Evolutionary conservation across 2,888 invertebrate genomes (phyloP), one percentile per base, ranked within the genome.

Genomic region (Orthosia gracilis): DNA sequence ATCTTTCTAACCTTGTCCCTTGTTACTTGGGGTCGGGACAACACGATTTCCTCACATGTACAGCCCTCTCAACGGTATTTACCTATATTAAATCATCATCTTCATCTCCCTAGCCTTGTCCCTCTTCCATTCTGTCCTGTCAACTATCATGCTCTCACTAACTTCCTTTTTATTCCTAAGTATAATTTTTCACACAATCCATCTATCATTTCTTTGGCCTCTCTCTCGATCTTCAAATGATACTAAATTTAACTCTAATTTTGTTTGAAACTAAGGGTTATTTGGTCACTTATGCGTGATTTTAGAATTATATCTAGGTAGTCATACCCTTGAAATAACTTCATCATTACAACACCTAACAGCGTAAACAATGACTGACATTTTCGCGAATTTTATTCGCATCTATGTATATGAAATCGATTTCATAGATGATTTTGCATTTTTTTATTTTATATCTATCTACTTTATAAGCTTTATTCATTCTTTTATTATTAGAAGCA

Each of bases 311-410:
- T 26, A 7, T 31, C 31, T 31, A 45, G 5, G 2, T 59, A 26
- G 21, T 55, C 26, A 21, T 26, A 55, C 54, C 54, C 45, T 77
- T 69, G 69, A 61, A 55, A 50, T 62, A 61, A 31, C 21, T 47
- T 66, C 4, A 69, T 40, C 21, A 75, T 77, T 61, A 40, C 26
- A 45, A 23, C 31, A 49, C 17, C 40, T 67, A 65, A 67, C 23
- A 17, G 18, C 18, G 13, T 47, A 73, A 54, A 77, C 54, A 77
- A 78, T 50, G 17, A 1, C 23, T 75, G 75, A 75, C 78, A 62
- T 78, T 69, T 62, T 77, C 40, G 59, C 17, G 40, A 59, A 54
- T 69, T 61, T 66, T 49, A 50, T 76, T 66, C 21, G 26, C 69
- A 1, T 49, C 13, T 18, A 69, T 40, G 52, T 68, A 54, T 69